phyloP scores from a whole-genome alignment of 2,113 vertebrate genomes.

The Amphiprion percula region DNA sequence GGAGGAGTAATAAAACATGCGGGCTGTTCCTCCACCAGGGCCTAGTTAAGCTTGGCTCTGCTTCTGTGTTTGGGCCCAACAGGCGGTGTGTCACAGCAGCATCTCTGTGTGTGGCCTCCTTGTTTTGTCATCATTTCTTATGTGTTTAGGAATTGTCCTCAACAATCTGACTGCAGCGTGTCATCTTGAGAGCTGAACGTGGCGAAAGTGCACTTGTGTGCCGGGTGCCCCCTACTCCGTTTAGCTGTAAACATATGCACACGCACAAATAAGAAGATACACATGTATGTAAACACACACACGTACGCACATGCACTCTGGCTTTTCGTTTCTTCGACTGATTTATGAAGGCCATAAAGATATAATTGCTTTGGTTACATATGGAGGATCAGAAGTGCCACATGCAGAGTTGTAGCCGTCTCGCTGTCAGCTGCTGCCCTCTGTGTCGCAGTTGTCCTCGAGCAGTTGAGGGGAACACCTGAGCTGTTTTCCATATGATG shows the following conservation, averaged over 20 bases:
- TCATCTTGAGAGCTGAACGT: constrained; percentile 63
- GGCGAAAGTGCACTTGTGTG: constrained; percentile 62
- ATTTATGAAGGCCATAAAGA: constrained; percentile 60
- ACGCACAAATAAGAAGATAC: constrained; percentile 46
- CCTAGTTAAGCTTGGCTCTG: constrained; percentile 50
- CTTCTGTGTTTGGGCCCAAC: constrained; percentile 63
- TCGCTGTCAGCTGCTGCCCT: constrained; percentile 50
- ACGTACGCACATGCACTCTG: constrained; percentile 19
- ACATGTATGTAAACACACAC: constrained; percentile 49
- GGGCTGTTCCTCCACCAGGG: constrained; percentile 44
- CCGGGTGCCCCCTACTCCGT: constrained; percentile 43
- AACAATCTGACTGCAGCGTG: constrained; percentile 78
- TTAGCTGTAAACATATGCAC: constrained; percentile 60
- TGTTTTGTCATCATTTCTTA: constrained; percentile 83
- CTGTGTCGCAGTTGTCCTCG: constrained; percentile 49
- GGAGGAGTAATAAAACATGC: constrained; percentile 61
- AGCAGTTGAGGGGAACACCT: constrained; percentile 73
- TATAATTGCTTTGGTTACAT: constrained; percentile 65
- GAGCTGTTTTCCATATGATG: constrained; percentile 75
- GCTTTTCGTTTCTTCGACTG: constrained; percentile 19
- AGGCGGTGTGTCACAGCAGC: constrained; percentile 68
- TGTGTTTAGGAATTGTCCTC: constrained; percentile 83
- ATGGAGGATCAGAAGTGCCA: constrained; percentile 62
- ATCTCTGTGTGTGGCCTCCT: constrained; percentile 82
- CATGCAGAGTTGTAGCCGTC: constrained; percentile 33